These are phyloP conservation scores for Ischnus inquisitorius DNA, from an alignment of 2,888 invertebrate genomes.

Conservation along the genomic window DNA sequence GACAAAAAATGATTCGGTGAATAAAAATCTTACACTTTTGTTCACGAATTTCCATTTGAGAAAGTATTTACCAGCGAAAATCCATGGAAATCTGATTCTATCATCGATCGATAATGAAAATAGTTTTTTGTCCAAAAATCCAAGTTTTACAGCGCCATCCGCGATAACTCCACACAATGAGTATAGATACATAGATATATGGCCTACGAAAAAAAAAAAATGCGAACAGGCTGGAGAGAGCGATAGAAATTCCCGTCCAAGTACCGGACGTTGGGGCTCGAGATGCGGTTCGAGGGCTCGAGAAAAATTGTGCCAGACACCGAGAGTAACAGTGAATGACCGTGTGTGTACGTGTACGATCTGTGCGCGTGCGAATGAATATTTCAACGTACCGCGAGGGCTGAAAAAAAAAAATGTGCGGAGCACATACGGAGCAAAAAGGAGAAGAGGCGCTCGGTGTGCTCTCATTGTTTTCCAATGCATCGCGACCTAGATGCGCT, in stretches of 20 bases:
- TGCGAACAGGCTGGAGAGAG: constrained; percentile 1
- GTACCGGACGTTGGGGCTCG: not conserved
- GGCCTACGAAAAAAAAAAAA: not conserved
- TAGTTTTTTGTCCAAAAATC: no score
- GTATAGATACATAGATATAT: no score
- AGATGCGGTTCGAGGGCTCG: constrained; percentile 23
- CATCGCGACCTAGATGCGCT: constrained; percentile 67
- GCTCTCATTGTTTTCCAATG: constrained; percentile 65
- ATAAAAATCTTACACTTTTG: no score
- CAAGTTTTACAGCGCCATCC: no score
- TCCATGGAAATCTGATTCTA: no score
- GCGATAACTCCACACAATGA: no score
- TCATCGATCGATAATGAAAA: no score
- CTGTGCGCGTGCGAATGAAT: not conserved
- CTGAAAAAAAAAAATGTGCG: not conserved
- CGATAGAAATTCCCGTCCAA: not conserved
- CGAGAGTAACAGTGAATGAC: not conserved
- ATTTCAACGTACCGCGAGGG: not conserved
- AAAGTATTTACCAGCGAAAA: no score
- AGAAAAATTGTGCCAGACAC: not conserved
- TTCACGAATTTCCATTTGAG: no score
- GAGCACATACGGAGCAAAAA: not conserved
- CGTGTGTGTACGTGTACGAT: not conserved
- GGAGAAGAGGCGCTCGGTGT: constrained; percentile 24
- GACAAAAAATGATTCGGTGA: no score